These are phyloP conservation scores for Balaeniceps rex DNA, from an alignment of 2,113 vertebrate species.

Conservation along the genomic window DNA sequence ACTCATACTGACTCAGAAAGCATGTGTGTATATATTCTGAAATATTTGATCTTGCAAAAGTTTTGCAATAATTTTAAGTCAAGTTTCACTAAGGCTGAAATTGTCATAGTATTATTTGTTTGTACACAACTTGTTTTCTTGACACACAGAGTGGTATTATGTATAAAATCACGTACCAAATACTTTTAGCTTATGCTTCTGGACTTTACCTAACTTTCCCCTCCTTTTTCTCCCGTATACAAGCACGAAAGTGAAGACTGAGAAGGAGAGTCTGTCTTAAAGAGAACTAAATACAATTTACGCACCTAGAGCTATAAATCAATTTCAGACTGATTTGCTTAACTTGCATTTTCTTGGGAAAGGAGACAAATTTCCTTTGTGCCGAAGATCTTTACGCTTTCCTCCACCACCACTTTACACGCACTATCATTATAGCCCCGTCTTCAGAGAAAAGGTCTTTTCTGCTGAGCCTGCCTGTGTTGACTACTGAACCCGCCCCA, in stretches of 20 bases:
- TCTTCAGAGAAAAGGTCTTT: neutral
- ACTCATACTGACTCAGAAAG: neutral
- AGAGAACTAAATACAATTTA: neutral
- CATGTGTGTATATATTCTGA: neutral
- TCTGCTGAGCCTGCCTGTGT: accelerated
- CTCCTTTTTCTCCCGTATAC: neutral
- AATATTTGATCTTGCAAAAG: neutral
- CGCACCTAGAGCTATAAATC: neutral
- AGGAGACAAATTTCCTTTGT: neutral
- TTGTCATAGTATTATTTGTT: neutral
- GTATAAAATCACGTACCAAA: neutral
- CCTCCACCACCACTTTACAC: neutral
- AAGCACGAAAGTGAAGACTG: neutral
- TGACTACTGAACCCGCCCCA: neutral
- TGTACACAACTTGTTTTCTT: neutral
- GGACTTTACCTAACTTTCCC: neutral
- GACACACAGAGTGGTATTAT: neutral
- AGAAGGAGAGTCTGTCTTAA: neutral
- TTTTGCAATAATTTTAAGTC: neutral
- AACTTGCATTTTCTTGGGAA: neutral
- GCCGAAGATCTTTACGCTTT: neutral
- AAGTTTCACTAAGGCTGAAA: neutral
- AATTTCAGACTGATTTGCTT: neutral
- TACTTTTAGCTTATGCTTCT: neutral
- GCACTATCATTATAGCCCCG: neutral